A percentile compares a stretch with the other conserved stretches of the same genome.
These are phyloP conservation scores for Gnatocerus cornutus DNA, from an alignment of 2,888 invertebrate species.

Conservation along the genomic window DNA sequence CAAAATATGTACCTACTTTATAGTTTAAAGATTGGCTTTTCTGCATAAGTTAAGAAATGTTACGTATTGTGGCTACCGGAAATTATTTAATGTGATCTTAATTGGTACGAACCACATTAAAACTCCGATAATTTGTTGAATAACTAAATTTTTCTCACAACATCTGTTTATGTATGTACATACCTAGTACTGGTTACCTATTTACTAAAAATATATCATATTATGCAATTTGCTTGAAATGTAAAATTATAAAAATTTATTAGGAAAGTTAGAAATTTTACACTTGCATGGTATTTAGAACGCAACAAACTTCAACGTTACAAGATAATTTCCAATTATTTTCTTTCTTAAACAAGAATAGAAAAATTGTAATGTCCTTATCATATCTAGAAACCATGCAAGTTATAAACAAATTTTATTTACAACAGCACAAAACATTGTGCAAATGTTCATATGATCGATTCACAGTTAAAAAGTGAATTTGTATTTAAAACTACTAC, in stretches of 20 bases:
- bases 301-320: not conserved
- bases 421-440: constrained; percentile 39
- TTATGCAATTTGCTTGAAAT: constrained; percentile 54
- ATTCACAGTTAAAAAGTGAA: constrained; percentile 42
- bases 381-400: constrained; percentile 39
- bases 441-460: constrained; percentile 38
- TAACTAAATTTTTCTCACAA: constrained; percentile 17
- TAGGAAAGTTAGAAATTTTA: constrained; percentile 49
- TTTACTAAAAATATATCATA: constrained; percentile 50
- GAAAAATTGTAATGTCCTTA: constrained; percentile 7
- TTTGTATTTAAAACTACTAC: constrained; percentile 44
- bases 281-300: constrained; percentile 52
- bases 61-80: not conserved
- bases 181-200: constrained; percentile 55
- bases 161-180: constrained; percentile 50
- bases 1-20: not conserved
- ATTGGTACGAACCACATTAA: constrained; percentile 11
- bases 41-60: not conserved
- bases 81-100: not conserved
- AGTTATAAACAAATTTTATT: constrained; percentile 30
- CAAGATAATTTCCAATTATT: not conserved
- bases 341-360: not conserved
- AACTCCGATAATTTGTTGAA: not conserved
- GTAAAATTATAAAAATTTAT: constrained; percentile 49
- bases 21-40: not conserved